phyloP scores from a whole-genome alignment of 2,113 vertebrate genomes.

The Hydropotes inermis region DNA sequence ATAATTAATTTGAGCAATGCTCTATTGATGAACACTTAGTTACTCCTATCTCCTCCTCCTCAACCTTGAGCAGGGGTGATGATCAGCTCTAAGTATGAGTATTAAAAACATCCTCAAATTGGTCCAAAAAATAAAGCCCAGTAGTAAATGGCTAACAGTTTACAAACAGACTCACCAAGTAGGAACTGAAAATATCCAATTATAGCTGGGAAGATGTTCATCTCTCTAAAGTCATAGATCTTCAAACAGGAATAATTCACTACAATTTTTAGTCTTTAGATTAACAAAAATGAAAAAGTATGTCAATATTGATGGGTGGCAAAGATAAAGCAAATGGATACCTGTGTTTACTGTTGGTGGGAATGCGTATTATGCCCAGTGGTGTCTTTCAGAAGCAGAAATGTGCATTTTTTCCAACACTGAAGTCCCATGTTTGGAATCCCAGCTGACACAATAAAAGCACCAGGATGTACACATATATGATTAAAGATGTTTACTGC shows the following conservation, averaged over 20 bases:
- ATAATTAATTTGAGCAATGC: neutral
- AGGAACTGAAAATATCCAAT: neutral
- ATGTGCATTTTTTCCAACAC: neutral
- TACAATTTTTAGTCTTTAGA: neutral
- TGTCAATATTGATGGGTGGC: neutral
- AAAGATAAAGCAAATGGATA: neutral
- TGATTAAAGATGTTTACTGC: neutral
- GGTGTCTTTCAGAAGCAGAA: neutral
- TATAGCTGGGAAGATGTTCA: neutral
- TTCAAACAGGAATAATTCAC: neutral
- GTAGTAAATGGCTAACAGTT: neutral
- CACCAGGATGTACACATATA: neutral
- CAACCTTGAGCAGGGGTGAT: too few relatives aligned
- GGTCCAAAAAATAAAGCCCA: slow-evolving; percentile 17
- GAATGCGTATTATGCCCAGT: neutral
- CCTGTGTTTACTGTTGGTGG: neutral
- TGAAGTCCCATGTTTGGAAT: neutral
- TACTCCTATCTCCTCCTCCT: neutral
- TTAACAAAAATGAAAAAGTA: neutral
- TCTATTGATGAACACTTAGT: neutral
- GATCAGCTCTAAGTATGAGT: neutral
- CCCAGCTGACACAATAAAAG: neutral
- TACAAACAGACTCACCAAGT: neutral
- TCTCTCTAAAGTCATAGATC: neutral
- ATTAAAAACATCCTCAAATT: neutral